Conservation (phyloP, 2,113 vertebrate species). For the Seriola quinqueradiata region DNA sequence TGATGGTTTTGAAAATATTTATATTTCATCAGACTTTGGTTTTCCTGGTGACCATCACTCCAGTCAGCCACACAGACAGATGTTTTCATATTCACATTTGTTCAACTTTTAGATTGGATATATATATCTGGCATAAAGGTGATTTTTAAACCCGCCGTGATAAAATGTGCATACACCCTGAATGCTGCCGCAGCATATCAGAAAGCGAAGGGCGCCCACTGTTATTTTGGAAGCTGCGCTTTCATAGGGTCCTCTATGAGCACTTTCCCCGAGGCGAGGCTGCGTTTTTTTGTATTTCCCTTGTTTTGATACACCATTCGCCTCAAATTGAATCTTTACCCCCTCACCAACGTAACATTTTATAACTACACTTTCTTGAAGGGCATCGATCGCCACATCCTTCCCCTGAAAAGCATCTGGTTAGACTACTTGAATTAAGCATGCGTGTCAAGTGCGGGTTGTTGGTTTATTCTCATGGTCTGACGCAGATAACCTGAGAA, state of each 20-base stretch:
- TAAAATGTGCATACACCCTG: neutral
- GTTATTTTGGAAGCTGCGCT: constrained; percentile 57
- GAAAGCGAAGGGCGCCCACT: constrained; percentile 10
- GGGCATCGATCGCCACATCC: neutral
- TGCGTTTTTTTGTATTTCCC: neutral
- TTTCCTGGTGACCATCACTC: neutral
- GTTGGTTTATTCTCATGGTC: neutral
- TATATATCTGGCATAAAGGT: neutral
- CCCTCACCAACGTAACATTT: neutral
- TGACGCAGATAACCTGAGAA: neutral
- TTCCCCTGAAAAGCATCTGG: neutral
- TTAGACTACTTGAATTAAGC: neutral
- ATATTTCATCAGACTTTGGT: neutral
- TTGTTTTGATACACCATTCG: neutral
- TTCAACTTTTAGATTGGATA: neutral
- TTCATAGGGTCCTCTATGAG: constrained; percentile 21
- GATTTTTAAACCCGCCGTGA: neutral
- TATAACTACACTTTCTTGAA: neutral
- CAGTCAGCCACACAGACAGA: neutral
- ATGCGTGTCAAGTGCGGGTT: neutral
- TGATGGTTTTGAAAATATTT: neutral
- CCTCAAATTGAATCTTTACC: neutral
- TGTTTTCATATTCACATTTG: constrained; percentile 14
- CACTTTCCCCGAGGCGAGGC: neutral
- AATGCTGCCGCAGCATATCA: constrained; percentile 39